Base-by-base conservation (phyloP, 2,888 invertebrate species). In the Oasisia sp. region DNA sequence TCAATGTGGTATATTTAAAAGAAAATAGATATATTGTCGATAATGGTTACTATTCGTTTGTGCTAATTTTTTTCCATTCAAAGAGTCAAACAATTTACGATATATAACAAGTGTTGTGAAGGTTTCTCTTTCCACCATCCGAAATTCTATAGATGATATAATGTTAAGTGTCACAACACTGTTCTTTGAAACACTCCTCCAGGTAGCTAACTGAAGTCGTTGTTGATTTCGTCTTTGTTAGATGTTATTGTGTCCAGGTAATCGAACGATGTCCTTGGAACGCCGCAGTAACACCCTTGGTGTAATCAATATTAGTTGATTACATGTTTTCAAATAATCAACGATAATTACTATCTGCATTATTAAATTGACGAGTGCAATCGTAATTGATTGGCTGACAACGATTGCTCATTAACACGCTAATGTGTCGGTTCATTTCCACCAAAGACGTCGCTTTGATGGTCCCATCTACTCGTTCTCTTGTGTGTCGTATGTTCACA, bases 291-390 rank as follows among this genome's bases (percentile, higher is more conserved):
- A 74, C 74, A 74, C 74, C 74, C 19, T 74, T 74, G 27, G 2
- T 19, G 74, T 74, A 74, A 74, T 74, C 74, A 74, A 74, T n/a
- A 27, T 27, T n/a, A 7, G 74, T n/a, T 74, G 74, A 74, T 74
- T 74, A n/a, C 74, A n/a, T 74, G 74, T 74, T 74, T 19, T 74
- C 74, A 74, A 74, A 74, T 74, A 74, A 74, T 74, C 74, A 74
- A 74, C 74, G n/a, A 74, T 74, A 74, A 74, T 19, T 74, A 74
- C 74, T 19, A 74, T 27, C n/a, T n/a, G 19, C 74, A 74, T 74
- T 74, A 74, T 74, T 74, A 74, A 74, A 74, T 74, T 74, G 74
- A 74, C 74, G 27, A 74, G 74, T 74, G 27, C 74, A 74, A 27
- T 27, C 74, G 5, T n/a, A 74, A 19, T 74, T n/a, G 74, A 74